A percentile compares a stretch with the other conserved stretches of the same genome.
These are phyloP conservation scores for Mesocentrotus franciscanus DNA, from an alignment of 53 echinoderm and acorn worm genomes.

Conservation along the genomic window DNA sequence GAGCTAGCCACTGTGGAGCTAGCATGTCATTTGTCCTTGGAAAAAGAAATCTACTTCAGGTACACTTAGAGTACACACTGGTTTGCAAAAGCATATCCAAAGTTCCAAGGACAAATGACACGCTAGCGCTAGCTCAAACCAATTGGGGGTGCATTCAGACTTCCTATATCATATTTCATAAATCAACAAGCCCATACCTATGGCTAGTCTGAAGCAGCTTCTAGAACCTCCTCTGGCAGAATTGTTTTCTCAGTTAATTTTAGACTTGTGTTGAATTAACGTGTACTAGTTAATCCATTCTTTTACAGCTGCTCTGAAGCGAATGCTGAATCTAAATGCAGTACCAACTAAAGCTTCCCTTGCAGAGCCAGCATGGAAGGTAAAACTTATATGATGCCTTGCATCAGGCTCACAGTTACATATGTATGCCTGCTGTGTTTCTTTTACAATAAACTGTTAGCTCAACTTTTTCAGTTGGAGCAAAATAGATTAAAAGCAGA, in stretches of 20 bases:
- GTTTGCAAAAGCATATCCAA: too few species aligned
- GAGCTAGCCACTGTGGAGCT: too few species aligned
- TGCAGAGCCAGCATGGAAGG: conserved; percentile 97
- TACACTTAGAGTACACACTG: too few species aligned
- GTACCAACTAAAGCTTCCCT: conserved; percentile 84
- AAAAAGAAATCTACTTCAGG: too few species aligned
- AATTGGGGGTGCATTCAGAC: too few species aligned
- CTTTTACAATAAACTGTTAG: too few species aligned
- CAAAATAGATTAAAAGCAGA: too few species aligned
- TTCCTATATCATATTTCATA: not conserved
- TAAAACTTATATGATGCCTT: conserved; percentile 22
- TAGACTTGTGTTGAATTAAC: not conserved
- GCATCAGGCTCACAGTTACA: not conserved
- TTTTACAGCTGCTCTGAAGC: conserved; percentile 85
- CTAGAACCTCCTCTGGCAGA: not conserved
- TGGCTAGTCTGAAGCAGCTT: not conserved
- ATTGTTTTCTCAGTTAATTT: not conserved
- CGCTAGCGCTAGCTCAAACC: too few species aligned
- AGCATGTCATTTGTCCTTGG: too few species aligned
- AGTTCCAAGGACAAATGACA: too few species aligned
- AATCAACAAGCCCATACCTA: not conserved
- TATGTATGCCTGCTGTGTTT: too few species aligned
- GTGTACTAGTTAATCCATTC: not conserved
- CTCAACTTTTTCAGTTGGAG: too few species aligned
- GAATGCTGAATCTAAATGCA: conserved; percentile 95